Conservation (phyloP, 2,888 invertebrate species). For the Scelioninae gen. 1 region DNA sequence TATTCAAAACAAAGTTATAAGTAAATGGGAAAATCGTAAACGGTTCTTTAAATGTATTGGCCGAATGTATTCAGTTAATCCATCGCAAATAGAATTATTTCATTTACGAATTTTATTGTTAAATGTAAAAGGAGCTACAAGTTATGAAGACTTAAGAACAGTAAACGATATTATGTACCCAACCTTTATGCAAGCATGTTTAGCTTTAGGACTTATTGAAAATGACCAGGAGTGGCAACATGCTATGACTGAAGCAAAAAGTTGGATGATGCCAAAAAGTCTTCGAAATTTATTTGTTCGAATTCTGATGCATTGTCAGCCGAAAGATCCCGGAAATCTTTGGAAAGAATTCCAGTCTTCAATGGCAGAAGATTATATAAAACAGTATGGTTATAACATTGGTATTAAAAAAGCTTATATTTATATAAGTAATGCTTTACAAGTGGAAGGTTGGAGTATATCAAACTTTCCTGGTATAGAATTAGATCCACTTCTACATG, state of each 20-base stretch:
- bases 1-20: background rate
- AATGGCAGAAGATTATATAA: constrained; percentile 25
- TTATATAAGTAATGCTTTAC: constrained; percentile 10
- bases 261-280: constrained; percentile 14
- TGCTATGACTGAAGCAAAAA: constrained; percentile 19
- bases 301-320: constrained; percentile 30
- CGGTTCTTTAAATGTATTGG: constrained; percentile 3
- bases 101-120: constrained; percentile 16
- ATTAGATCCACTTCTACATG: too few species aligned
- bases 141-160: constrained; percentile 14
- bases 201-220: constrained; percentile 17
- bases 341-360: constrained; percentile 23
- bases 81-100: constrained; percentile 20
- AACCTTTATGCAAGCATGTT: constrained; percentile 10
- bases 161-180: background rate
- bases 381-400: constrained; percentile 13
- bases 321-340: constrained; percentile 11
- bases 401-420: constrained; percentile 9
- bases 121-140: constrained; percentile 13
- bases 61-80: constrained; percentile 18
- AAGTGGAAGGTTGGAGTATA: constrained; percentile 24
- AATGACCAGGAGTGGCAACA: constrained; percentile 21
- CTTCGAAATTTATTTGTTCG: constrained; percentile 15
- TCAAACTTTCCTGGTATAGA: constrained; percentile 22
- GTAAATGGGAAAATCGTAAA: constrained; percentile 16